Percentiles rank a stretch among this genome's conserved stretches.
phyloP scores from a whole-genome alignment of 1,140 invertebrate species.

The Pseudomyrmex dendroicus region DNA sequence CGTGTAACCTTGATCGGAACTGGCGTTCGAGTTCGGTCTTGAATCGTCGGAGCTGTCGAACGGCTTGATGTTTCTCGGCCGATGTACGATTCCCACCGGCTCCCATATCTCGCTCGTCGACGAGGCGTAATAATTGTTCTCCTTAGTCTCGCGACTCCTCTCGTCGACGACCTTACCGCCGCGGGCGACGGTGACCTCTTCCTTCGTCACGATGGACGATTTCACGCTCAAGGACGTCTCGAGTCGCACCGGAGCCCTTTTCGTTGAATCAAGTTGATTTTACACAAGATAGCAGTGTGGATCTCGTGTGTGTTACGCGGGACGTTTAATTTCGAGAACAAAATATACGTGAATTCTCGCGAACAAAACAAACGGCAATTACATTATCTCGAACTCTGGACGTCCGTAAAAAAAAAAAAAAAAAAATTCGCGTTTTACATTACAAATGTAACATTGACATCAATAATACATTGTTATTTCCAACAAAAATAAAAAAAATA shows the following conservation, averaged over 20 bases:
- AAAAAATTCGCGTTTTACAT: too few relatives aligned
- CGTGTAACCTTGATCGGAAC: conserved; percentile 84
- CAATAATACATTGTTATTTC: not conserved
- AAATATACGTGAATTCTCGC: not conserved
- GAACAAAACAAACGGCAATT: not conserved
- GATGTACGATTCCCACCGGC: conserved; percentile 86
- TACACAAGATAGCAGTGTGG: conserved; percentile 65
- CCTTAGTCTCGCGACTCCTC: conserved; percentile 89
- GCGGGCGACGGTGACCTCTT: conserved; percentile 90
- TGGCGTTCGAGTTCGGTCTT: conserved; percentile 83
- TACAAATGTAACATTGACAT: not conserved
- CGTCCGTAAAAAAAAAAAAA: too few relatives aligned
- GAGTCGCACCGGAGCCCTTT: conserved; percentile 89
- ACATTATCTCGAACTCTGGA: too few relatives aligned
- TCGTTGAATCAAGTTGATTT: conserved; percentile 51
- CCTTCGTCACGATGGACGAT: conserved; percentile 90
- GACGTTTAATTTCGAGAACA: not conserved
- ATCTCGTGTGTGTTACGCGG: conserved; percentile 21
- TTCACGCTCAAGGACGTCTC: conserved; percentile 91
- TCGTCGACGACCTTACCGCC: conserved; percentile 90
- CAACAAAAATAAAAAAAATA: not conserved
- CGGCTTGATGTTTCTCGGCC: conserved; percentile 80
- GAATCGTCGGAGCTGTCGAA: conserved; percentile 84
- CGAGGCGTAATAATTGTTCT: conserved; percentile 90
- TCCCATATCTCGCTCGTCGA: conserved; percentile 90